Conservation (phyloP, 2,113 vertebrate species). For the Sebastes fasciatus region DNA sequence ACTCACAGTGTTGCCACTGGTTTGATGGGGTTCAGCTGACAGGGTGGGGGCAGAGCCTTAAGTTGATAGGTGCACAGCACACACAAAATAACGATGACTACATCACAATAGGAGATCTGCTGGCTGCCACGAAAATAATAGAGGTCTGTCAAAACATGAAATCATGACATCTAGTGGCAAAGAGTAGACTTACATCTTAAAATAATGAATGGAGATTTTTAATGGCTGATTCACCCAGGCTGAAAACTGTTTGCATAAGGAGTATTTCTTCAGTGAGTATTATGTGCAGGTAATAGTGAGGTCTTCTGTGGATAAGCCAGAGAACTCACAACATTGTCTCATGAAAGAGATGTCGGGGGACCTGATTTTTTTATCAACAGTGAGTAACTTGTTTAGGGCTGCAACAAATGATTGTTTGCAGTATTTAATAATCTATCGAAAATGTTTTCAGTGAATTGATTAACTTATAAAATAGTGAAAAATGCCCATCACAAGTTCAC, state of each 20-base stretch:
- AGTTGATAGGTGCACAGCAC: constrained; percentile 2
- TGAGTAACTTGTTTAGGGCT: neutral
- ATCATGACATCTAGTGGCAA: constrained; percentile 30
- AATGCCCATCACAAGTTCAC: neutral
- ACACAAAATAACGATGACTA: constrained; percentile 16
- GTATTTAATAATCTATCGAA: neutral
- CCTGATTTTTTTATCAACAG: neutral
- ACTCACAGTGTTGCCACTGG: neutral
- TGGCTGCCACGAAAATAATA: neutral
- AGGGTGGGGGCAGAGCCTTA: neutral
- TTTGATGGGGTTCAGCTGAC: neutral
- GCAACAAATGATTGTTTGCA: neutral
- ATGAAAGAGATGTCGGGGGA: neutral
- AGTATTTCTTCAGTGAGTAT: neutral
- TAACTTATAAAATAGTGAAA: neutral
- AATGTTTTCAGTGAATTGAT: neutral
- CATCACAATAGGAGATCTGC: neutral
- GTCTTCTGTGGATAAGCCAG: neutral
- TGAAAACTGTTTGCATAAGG: neutral
- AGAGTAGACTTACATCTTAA: neutral
- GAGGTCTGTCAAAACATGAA: neutral
- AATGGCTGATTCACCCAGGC: neutral
- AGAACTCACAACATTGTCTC: neutral
- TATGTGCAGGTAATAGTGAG: neutral
- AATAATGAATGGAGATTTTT: neutral